Evolutionary conservation across 2,888 invertebrate species (phyloP).

Genomic region (Bombylius discolor): DNA sequence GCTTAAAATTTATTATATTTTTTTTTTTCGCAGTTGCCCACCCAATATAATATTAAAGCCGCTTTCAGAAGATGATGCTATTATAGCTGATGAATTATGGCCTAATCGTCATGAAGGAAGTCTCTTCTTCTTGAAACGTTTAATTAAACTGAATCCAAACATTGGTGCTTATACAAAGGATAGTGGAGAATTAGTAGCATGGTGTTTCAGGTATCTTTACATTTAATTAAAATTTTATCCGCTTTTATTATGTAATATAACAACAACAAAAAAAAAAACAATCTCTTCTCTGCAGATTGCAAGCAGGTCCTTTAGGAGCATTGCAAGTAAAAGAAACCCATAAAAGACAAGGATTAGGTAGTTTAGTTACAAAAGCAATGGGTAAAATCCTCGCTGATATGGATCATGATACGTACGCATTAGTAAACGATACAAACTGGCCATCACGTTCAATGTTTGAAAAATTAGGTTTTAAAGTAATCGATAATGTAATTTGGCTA

Average conservation of each 20-base stretch:
- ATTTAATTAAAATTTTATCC: too few species aligned
- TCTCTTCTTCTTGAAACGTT: constrained; percentile 22
- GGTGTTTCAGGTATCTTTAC: constrained; percentile 29
- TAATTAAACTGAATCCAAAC: constrained; percentile 25
- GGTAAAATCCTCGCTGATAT: constrained; percentile 19
- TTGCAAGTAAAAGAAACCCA: constrained; percentile 23
- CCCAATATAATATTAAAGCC: constrained; percentile 16
- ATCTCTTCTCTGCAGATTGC: constrained; percentile 15
- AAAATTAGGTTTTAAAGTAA: constrained; percentile 22
- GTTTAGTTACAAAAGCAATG: constrained; percentile 19
- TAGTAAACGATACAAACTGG: constrained; percentile 20
- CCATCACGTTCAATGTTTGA: constrained; percentile 22
- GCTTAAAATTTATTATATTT: neutral
- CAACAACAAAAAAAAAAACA: too few species aligned
- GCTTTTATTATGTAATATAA: too few species aligned
- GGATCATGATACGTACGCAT: constrained; percentile 23
- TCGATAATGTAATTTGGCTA: constrained; percentile 18
- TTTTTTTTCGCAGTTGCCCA: constrained; percentile 19
- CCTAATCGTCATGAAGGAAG: constrained; percentile 28
- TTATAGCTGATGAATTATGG: constrained; percentile 24
- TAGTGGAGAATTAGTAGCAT: constrained; percentile 26
- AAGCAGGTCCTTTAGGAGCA: constrained; percentile 24
- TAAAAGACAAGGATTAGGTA: constrained; percentile 22
- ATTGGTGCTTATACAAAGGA: constrained; percentile 24
- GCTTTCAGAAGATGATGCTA: constrained; percentile 20